Percentiles rank a stretch among this genome's conserved stretches.
These are phyloP conservation scores for Paracyclopina nana DNA, from an alignment of 1,140 invertebrate species.

Conservation along the genomic window DNA sequence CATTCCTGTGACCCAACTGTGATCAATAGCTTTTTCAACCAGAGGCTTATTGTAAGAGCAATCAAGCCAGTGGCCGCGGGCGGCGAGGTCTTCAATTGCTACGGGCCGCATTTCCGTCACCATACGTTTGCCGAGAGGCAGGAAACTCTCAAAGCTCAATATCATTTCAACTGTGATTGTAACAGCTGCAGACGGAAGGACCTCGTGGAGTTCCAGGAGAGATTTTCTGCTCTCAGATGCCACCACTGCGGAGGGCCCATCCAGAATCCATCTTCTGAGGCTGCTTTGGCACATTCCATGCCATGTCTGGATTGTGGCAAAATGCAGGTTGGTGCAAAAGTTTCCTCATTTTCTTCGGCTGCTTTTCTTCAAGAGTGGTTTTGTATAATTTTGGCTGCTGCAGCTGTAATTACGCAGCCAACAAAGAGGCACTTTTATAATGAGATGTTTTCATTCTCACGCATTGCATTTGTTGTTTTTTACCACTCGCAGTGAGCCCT, in stretches of 20 bases:
- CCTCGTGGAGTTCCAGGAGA: constrained; percentile 25
- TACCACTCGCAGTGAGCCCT: too few relatives aligned
- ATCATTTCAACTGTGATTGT: constrained; percentile 47
- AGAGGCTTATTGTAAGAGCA: constrained; percentile 34
- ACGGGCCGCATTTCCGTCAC: constrained; percentile 42
- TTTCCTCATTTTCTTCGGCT: too few relatives aligned
- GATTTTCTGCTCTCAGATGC: constrained; percentile 25
- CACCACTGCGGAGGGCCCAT: constrained; percentile 21
- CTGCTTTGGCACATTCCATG: constrained; percentile 4
- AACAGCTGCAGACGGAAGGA: constrained; percentile 32
- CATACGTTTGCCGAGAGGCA: constrained; percentile 36
- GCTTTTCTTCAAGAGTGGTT: too few relatives aligned
- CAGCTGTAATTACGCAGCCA: too few relatives aligned
- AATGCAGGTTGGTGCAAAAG: constrained; percentile 20
- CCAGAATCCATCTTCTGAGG: constrained; percentile 10
- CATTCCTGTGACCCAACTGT: constrained; percentile 70
- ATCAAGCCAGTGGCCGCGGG: constrained; percentile 32
- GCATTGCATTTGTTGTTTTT: too few relatives aligned
- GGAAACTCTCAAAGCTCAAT: constrained; percentile 39
- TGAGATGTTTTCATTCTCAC: too few relatives aligned
- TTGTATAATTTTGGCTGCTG: too few relatives aligned
- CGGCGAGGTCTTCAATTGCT: constrained; percentile 48
- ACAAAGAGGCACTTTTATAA: too few relatives aligned
- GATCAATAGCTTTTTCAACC: constrained; percentile 41
- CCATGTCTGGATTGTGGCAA: constrained; percentile 23